Conservation (phyloP, 1,140 invertebrate species). For the Drosophila auraria region DNA sequence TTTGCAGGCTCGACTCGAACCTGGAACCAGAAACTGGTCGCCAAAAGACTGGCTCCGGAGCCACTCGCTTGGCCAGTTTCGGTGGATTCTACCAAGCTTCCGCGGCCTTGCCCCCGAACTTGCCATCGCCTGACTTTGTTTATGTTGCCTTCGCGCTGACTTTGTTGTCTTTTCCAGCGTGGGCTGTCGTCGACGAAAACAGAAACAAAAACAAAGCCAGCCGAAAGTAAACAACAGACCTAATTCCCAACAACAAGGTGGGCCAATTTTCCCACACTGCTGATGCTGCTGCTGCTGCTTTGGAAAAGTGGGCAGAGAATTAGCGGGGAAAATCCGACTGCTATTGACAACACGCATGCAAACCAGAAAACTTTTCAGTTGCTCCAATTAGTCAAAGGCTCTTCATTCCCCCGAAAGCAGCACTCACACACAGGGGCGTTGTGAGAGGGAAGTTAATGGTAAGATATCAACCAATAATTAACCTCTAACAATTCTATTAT, state of each 20-base stretch:
- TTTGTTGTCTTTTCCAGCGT: constrained; percentile 46
- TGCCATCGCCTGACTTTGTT: constrained; percentile 47
- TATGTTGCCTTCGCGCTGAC: constrained; percentile 27
- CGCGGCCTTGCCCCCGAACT: constrained; percentile 64
- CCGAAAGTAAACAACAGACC: constrained; percentile 78
- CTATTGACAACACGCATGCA: constrained; percentile 60
- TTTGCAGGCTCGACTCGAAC: constrained; percentile 37
- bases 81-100: constrained; percentile 48
- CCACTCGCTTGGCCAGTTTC: constrained; percentile 65
- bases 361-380: constrained; percentile 62
- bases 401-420: constrained; percentile 11
- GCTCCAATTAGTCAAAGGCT: constrained; percentile 53
- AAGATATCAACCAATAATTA: background rate
- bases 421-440: constrained; percentile 11
- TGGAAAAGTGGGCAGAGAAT: constrained; percentile 13
- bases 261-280: constrained; percentile 67
- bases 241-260: constrained; percentile 75
- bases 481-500: no score
- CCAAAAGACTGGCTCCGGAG: constrained; percentile 25
- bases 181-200: constrained; percentile 25
- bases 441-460: background rate
- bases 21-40: constrained; percentile 63
- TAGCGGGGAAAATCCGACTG: constrained; percentile 28
- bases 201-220: constrained; percentile 56
- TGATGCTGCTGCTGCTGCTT: background rate